Evolutionary conservation across 2,797 vertebrate genomes (phyloP), one percentile per base, ranked within the genome.

Genomic region (Myotis myotis): DNA sequence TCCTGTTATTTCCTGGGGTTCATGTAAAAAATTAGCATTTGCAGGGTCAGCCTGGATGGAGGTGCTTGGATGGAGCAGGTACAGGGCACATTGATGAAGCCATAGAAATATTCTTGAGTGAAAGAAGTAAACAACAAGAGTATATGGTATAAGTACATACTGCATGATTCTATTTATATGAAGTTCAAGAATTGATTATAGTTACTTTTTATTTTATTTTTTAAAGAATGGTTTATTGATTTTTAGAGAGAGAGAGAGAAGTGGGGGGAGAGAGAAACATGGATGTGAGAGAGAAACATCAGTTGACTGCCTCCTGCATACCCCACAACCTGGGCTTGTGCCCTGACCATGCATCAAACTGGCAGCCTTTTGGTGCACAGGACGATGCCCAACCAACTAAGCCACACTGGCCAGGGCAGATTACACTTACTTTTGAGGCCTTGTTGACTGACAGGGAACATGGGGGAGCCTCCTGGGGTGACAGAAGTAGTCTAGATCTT

Each of bases 121-220:
- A 86, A 75, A 75, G 49, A 80, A 87, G 23, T 16, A 5, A 3
- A 84, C 76, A 81, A n/a, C 4, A 62, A 89, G 17, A 75, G 8
- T 28, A 44, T 22, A 49, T 36, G 22, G 25, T 62, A 0, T 41
- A 87, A n/a, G 0, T 79, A 66, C 0, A 2, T n/a, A 23, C 8
- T 66, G 10, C 36, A 13, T n/a, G 36, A 75, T 71, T 64, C 17
- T 80, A 80, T 30, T 66, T 47, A 60, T 5, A 28, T 70, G 55
- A 93, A 93, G 25, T 66, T 76, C 62, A 81, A 87, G 28, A 75
- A 79, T 8, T 87, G 20, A 79, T 33, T 80, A 60, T 30, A 68
- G n/a, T 66, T 68, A 68, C n/a, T 68, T 33, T 68, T 68, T 33
- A n/a, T 64, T 64, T 62, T n/a, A 8, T 33, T 66, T n/a, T 66